These are phyloP conservation scores for Scomberomorus guttatus DNA, from an alignment of 2,797 vertebrate species.

Conservation along the genomic window DNA sequence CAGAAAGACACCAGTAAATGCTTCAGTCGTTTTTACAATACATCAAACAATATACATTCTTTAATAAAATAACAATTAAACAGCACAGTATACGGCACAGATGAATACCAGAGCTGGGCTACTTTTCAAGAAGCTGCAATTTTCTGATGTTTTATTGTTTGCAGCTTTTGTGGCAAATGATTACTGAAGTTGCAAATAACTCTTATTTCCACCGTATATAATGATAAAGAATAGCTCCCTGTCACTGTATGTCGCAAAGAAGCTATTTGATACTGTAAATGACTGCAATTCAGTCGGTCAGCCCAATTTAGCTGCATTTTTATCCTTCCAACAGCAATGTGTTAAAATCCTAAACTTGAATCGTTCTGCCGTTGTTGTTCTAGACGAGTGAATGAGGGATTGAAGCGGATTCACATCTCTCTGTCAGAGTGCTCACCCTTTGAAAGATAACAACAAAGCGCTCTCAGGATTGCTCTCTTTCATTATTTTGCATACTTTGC, in stretches of 20 bases:
- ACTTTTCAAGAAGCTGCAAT: not conserved
- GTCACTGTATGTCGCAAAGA: slow-evolving; percentile 8
- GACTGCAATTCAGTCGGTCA: slow-evolving; percentile 30
- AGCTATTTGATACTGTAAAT: slow-evolving; percentile 17
- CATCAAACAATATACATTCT: not conserved
- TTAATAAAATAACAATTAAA: not conserved
- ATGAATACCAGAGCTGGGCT: not conserved
- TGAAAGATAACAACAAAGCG: slow-evolving; percentile 8
- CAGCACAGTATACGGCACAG: not conserved
- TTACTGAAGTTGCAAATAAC: not conserved
- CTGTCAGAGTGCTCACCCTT: slow-evolving; percentile 9
- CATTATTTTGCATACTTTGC: not conserved
- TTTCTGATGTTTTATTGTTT: not conserved
- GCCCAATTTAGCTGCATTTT: not conserved
- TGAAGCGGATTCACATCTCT: not conserved
- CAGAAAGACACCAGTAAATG: not conserved
- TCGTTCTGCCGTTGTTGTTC: not conserved
- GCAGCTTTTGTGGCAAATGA: slow-evolving; percentile 7
- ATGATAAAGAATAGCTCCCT: slow-evolving; percentile 8
- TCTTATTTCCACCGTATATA: slow-evolving; percentile 9
- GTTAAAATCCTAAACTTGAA: slow-evolving; percentile 27
- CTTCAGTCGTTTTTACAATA: not conserved
- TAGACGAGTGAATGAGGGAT: slow-evolving; percentile 9
- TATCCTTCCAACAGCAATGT: not conserved
- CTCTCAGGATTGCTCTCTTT: not conserved